A percentile compares a stretch with the other conserved stretches of the same genome.
Evolutionary conservation across 1,140 invertebrate genomes (phyloP).

Genomic region (Formica selysi): DNA sequence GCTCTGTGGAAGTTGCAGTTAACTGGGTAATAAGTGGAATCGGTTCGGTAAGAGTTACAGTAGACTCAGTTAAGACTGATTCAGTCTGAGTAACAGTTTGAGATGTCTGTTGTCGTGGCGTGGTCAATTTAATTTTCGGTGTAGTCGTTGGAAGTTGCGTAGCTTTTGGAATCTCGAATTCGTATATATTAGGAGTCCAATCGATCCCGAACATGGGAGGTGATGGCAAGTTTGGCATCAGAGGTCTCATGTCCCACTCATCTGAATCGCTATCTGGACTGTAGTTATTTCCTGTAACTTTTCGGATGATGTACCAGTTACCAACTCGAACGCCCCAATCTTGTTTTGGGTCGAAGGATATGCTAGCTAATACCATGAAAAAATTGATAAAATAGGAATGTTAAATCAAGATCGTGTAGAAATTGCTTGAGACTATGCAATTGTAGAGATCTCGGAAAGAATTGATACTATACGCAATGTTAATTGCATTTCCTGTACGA

Average conservation of each 20-base stretch:
- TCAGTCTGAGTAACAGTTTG: slow-evolving; percentile 14
- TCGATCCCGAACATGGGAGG: background rate
- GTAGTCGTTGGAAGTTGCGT: background rate
- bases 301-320: slow-evolving; percentile 80
- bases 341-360: slow-evolving; percentile 74
- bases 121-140: background rate
- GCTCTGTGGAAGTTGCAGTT: slow-evolving; percentile 4
- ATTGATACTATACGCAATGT: background rate
- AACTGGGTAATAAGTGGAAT: slow-evolving; percentile 6
- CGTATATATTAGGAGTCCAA: background rate
- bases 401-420: background rate
- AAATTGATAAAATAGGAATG: slow-evolving; percentile 28
- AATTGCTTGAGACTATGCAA: background rate
- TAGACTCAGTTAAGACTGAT: slow-evolving; percentile 1
- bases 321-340: slow-evolving; percentile 81
- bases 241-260: slow-evolving; percentile 25
- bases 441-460: background rate
- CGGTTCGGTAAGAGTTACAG: background rate
- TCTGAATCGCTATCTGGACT: slow-evolving; percentile 12
- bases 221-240: background rate
- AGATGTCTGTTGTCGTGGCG: background rate
- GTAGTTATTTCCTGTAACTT: slow-evolving; percentile 36
- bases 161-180: background rate
- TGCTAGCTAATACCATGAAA: slow-evolving; percentile 65
- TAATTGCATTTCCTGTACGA: slow-evolving; percentile 17